phyloP scores from a whole-genome alignment of 2,113 vertebrate species.

The Lepidothrix coronata region DNA sequence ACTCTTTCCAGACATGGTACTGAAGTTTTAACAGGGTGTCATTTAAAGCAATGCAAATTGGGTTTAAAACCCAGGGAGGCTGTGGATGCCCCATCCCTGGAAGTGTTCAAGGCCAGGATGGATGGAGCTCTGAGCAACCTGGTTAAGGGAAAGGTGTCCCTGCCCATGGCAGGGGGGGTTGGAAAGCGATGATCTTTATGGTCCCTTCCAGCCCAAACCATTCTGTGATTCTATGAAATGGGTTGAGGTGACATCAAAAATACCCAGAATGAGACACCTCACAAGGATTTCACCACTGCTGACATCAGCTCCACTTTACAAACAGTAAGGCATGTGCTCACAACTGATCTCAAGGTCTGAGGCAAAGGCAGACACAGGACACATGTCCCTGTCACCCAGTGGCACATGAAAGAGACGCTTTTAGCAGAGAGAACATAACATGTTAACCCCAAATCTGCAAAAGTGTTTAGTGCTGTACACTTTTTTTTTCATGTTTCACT shows the following conservation, averaged over 20 bases:
- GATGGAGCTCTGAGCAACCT: neutral
- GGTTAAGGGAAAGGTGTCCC: neutral
- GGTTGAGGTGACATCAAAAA: neutral
- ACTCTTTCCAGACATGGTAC: neutral
- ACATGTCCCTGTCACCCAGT: neutral
- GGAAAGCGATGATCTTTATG: neutral
- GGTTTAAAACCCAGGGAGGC: neutral
- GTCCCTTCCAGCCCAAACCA: neutral
- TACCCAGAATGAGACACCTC: neutral
- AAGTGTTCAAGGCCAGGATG: neutral
- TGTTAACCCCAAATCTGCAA: fast-evolving
- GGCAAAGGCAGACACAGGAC: neutral
- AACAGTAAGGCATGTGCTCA: fast-evolving
- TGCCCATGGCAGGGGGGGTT: neutral
- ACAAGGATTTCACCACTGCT: neutral
- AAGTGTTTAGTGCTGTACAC: fast-evolving
- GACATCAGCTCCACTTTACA: neutral
- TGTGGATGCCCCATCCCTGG: neutral
- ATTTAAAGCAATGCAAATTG: neutral
- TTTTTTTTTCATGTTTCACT: fast-evolving
- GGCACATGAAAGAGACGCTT: neutral
- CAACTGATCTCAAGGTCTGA: neutral
- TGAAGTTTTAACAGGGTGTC: neutral
- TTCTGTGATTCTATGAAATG: neutral
- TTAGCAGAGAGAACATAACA: neutral